Percentiles rank a stretch among this genome's conserved stretches.
Evolutionary conservation across 2,113 vertebrate species (phyloP).

Genomic region (Platichthys flesus): DNA sequence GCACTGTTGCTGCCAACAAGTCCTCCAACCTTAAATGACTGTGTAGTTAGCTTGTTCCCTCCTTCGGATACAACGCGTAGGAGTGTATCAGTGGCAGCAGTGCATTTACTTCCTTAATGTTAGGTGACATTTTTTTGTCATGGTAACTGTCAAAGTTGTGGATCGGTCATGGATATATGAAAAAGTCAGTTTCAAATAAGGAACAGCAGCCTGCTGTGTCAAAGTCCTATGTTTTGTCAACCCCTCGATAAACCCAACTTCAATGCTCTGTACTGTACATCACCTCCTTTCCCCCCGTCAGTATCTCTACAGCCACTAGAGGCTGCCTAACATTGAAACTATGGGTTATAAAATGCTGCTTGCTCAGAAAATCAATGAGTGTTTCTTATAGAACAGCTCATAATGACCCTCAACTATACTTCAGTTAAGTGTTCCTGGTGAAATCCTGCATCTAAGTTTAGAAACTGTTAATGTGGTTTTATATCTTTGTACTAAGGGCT

Average conservation of each 20-base stretch:
- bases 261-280: not conserved
- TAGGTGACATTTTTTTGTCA: not conserved
- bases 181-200: not conserved
- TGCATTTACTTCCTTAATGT: no score
- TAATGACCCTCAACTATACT: not conserved
- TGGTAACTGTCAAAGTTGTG: not conserved
- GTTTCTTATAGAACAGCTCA: no score
- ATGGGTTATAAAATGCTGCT: no score
- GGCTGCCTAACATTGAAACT: no score
- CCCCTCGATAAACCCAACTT: no score
- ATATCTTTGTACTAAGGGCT: conserved; percentile 34
- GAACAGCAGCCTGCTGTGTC: no score
- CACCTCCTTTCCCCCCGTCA: not conserved
- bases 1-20: conserved; percentile 2
- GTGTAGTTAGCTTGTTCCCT: not conserved
- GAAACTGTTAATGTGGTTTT: conserved; percentile 40
- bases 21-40: not conserved
- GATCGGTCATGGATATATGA: not conserved
- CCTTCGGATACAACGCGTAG: not conserved
- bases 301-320: no score
- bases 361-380: no score
- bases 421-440: not conserved
- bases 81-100: not conserved
- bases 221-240: not conserved
- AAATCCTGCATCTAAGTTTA: conserved; percentile 15